Conservation (phyloP, 2,113 vertebrate species). For the Sylvia atricapilla region DNA sequence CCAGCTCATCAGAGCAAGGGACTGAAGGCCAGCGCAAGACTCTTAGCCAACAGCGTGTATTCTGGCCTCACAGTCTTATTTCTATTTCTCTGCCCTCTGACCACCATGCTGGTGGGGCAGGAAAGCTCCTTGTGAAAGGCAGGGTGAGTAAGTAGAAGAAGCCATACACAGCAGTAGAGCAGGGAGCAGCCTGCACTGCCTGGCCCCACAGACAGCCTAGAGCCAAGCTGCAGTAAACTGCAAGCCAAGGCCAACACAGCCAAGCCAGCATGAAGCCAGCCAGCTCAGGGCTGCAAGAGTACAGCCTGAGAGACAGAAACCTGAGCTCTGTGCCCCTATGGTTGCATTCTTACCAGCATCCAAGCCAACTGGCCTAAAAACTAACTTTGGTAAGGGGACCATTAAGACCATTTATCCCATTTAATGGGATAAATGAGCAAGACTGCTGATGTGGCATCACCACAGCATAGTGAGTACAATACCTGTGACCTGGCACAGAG, state of each 20-base stretch:
- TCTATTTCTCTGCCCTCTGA: not conserved
- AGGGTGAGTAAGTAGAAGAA: not conserved
- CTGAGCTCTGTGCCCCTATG: not conserved
- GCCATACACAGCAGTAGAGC: not conserved
- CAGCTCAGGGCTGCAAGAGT: not conserved
- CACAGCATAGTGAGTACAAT: not conserved
- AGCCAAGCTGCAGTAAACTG: not conserved
- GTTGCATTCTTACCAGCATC: not conserved
- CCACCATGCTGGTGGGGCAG: not conserved
- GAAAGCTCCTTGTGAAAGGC: not conserved
- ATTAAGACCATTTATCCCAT: not conserved
- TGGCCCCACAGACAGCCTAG: not conserved
- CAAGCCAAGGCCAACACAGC: not conserved
- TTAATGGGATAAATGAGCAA: not conserved
- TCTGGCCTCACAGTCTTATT: not conserved
- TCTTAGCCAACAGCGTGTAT: not conserved
- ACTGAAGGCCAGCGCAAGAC: not conserved
- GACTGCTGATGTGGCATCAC: not conserved
- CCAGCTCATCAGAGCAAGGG: not conserved
- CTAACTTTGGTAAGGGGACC: not conserved
- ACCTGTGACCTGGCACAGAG: not conserved
- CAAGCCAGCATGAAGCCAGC: not conserved
- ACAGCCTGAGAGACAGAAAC: not conserved
- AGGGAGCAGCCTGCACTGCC: not conserved
- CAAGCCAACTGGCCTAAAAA: not conserved